A percentile compares a stretch with the other conserved stretches of the same genome.
Conservation (phyloP, 2,888 invertebrate genomes). For the Pristionchus exspectatus region DNA sequence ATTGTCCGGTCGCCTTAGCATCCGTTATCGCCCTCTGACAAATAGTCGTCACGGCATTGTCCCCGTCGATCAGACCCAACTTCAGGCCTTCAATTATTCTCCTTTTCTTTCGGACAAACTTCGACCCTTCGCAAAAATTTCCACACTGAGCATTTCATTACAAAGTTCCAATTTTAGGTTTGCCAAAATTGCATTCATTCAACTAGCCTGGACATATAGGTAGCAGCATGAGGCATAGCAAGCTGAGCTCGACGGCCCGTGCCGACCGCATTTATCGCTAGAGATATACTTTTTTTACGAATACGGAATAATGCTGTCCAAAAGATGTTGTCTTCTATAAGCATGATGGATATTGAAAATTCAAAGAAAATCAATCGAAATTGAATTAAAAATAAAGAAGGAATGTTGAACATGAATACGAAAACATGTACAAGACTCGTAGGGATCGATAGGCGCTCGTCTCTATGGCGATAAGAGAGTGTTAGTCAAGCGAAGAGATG, state of each 20-base stretch:
- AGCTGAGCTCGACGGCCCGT: too few relatives aligned
- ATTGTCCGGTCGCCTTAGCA: background rate
- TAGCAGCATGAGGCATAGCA: background rate
- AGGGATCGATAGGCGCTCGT: background rate
- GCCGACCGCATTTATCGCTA: too few relatives aligned
- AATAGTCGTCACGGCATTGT: background rate
- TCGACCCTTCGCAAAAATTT: background rate
- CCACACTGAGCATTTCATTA: background rate
- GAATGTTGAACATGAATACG: background rate
- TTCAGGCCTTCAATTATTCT: background rate
- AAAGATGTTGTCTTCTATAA: too few relatives aligned
- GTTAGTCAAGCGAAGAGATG: background rate
- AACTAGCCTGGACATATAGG: background rate
- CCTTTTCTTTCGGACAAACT: background rate
- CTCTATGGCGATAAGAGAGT: background rate
- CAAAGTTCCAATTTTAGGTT: background rate
- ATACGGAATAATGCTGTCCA: too few relatives aligned
- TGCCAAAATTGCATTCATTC: background rate
- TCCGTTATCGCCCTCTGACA: background rate
- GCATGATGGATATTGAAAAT: too few relatives aligned
- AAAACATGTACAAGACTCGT: background rate
- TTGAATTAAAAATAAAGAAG: too few relatives aligned
- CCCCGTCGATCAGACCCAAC: slow-evolving; percentile 39
- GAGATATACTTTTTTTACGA: too few relatives aligned
- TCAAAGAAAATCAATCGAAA: too few relatives aligned